Base-by-base conservation (phyloP, 2,113 vertebrate genomes). In the Hypocryptadius cinnamomeus region DNA sequence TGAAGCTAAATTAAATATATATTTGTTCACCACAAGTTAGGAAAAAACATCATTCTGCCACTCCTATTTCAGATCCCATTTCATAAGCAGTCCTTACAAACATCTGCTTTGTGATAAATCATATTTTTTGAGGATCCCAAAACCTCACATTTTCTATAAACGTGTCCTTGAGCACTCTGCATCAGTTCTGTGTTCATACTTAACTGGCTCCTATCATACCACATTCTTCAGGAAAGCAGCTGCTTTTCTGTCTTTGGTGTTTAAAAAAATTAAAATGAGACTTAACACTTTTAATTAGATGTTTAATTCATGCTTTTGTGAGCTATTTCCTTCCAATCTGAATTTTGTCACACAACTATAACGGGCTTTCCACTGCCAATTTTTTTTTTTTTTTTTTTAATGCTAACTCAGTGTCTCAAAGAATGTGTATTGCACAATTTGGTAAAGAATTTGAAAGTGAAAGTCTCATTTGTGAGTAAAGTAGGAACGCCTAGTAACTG, bases 251-350 rank as follows among this genome's bases (percentile, higher is more conserved):
- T 83, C 87, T 95, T 95, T 47, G 63, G 74, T 57, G n/a, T 93
- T 93, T 40, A 87, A 92, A 94, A 95, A 95, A 95, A 94, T 61
- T 83, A 56, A 96, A 96, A 95, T 92, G 81, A 94, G 83, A 93
- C 79, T 92, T 95, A 94, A 94, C 94, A 96, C 95, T 96, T 94
- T 71, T 96, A 97, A 96, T 97, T 96, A 96, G 93, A 94, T 96
- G 91, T 96, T 96, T 96, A 96, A 96, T 96, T 97, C 94, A 96
- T 96, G 80, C 59, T 96, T 95, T 94, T 95, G 85, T 94, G 85
- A 95, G 80, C 80, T 84, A 73, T 95, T 95, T 96, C 95, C 89
- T 96, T 94, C 87, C 90, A 94, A 87, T 94, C 72, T 87, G 92
- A 96, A 82, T 96, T 96, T 92, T 95, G 89, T 92, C 92, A 92